phyloP scores from a whole-genome alignment of 1,140 invertebrate genomes.

The Hylaeus anthracinus region DNA sequence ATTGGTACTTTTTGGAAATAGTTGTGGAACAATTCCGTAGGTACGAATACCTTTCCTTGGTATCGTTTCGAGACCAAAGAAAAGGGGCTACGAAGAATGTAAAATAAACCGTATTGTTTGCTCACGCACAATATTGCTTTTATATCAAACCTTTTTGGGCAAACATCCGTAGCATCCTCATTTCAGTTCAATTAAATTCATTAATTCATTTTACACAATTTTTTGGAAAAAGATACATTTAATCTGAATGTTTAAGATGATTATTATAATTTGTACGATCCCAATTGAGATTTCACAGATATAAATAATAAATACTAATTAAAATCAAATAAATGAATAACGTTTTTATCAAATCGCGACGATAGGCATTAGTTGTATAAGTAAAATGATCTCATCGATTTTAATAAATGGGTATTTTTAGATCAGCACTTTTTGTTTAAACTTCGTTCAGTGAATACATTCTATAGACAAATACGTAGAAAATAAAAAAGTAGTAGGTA shows the following conservation, averaged over 20 bases:
- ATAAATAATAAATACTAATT: conserved; percentile 46
- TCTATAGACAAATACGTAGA: conserved; percentile 44
- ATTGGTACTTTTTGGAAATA: conserved; percentile 24
- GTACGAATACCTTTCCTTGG: conserved; percentile 13
- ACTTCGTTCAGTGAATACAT: conserved; percentile 21
- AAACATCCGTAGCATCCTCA: conserved; percentile 11
- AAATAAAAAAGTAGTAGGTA: conserved; percentile 50
- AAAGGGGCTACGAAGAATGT: conserved; percentile 42
- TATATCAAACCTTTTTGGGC: conserved; percentile 35
- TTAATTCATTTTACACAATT: conserved; percentile 23
- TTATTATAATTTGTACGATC: conserved; percentile 35
- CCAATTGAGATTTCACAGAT: conserved; percentile 36
- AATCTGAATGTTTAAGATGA: conserved; percentile 37
- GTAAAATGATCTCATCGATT: conserved; percentile 56
- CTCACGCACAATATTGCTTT: conserved; percentile 28
- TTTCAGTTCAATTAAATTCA: conserved; percentile 24
- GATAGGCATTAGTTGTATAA: conserved; percentile 31
- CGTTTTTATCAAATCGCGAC: conserved; percentile 23
- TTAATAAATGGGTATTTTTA: conserved; percentile 22
- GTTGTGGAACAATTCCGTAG: conserved; percentile 9
- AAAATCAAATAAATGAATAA: conserved; percentile 42
- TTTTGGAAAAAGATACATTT: conserved; percentile 41
- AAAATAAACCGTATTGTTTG: conserved; percentile 33
- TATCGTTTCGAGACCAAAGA: conserved; percentile 37
- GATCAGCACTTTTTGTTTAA: conserved; percentile 24